Evolutionary conservation across 2,113 vertebrate genomes (phyloP), one percentile per base, ranked within the genome.

Genomic region (Heliornis fulica): DNA sequence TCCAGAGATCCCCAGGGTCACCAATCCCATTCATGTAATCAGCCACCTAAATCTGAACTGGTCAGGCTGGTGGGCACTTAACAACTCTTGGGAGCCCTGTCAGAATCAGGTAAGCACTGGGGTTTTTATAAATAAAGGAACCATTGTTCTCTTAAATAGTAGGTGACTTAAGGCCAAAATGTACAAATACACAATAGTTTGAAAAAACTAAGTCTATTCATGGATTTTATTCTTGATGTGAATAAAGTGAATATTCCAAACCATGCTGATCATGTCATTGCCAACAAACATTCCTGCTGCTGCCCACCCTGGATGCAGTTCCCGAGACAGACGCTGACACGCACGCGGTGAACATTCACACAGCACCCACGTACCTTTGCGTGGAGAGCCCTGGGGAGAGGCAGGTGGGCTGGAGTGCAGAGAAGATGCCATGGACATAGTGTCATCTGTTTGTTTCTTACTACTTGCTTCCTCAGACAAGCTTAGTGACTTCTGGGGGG

Each of bases 341-440:
- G 5, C 19, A 2, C 40, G 4, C 21, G 4, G 9, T 9, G 46
- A 34, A 21, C 10, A 3, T 14, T n/a, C 36, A 4, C 1, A 4
- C 41, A 21, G 22, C 57, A 16, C 45, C n/a, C n/a, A 80, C 71
- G 0, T 94, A 99, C 99, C 99, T 99, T 99, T 99, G 86, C 98
- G 98, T 9, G 99, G 99, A 43, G 99, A 99, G 48, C 98, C 98
- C 89, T 99, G 99, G 36, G 99, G 99, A 46, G 99, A 99, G 43
- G 98, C 98, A 5, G 99, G 98, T 29, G 99, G 99, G 94, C 98
- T 99, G 89, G 98, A 99, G 96, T 99, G 99, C 66, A 98, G 96
- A 64, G 99, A 99, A 5, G 99, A 99, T 32, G 98, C 94, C 93
- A 97, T 97, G 83, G 99, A 99, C 87, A 98, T 53, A 1, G 98